A percentile compares a stretch with the other conserved stretches of the same genome.
Conservation (phyloP, 2,113 vertebrate genomes). For the Brachypodius melanocephalos region DNA sequence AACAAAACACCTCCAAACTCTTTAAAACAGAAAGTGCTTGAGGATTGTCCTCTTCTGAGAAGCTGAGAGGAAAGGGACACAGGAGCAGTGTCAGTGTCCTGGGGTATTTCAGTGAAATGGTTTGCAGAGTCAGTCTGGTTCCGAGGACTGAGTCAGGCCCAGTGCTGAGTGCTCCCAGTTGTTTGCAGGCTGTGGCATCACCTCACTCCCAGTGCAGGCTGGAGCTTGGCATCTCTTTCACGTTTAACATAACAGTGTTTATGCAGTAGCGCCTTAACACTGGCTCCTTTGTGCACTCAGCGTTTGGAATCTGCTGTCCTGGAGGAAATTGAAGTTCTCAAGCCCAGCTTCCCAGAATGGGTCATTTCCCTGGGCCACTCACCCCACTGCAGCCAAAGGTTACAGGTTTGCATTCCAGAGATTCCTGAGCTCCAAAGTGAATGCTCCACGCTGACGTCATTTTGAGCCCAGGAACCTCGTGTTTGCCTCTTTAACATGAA, state of each 20-base stretch:
- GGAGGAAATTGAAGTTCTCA: not conserved
- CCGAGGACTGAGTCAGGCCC: not conserved
- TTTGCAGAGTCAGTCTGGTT: not conserved
- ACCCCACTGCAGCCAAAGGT: not conserved
- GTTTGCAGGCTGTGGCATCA: not conserved
- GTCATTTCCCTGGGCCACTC: not conserved
- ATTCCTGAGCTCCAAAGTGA: not conserved
- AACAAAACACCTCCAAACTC: not conserved
- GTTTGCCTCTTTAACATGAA: not conserved
- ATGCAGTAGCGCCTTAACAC: not conserved
- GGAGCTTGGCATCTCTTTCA: not conserved
- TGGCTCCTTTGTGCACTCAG: not conserved
- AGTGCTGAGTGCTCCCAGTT: not conserved
- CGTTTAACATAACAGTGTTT: not conserved
- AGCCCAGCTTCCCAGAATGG: not conserved
- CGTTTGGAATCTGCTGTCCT: not conserved
- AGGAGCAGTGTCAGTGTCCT: not conserved
- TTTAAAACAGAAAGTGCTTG: not conserved
- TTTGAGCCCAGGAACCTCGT: not conserved
- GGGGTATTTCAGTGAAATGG: no score
- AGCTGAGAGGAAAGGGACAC: not conserved
- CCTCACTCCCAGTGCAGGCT: not conserved
- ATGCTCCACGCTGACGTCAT: not conserved
- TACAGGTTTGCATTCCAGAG: conserved; percentile 48
- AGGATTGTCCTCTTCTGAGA: not conserved